These are phyloP conservation scores for Formica exsecta DNA, from an alignment of 1,140 invertebrate genomes.

Conservation along the genomic window DNA sequence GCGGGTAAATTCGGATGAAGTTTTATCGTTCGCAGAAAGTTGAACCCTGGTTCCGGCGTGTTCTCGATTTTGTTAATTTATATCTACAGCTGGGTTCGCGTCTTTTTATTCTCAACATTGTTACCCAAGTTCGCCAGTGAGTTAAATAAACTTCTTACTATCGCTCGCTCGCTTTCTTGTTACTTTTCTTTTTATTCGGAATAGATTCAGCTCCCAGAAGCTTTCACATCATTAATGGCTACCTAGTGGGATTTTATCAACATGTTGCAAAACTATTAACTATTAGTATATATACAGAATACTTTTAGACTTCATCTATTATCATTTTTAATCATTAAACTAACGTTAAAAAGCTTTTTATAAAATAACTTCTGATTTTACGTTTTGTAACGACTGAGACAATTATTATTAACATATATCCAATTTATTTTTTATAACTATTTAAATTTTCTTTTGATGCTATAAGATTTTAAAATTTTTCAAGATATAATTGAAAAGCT, in stretches of 20 bases:
- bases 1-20: constrained; percentile 34
- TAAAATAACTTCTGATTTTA: background rate
- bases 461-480: constrained; percentile 13
- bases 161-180: constrained; percentile 6
- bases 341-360: background rate
- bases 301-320: background rate
- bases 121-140: constrained; percentile 46
- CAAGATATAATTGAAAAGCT: background rate
- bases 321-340: background rate
- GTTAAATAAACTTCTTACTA: constrained; percentile 57
- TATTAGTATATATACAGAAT: background rate
- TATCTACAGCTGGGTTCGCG: constrained; percentile 35
- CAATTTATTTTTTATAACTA: background rate
- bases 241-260: constrained; percentile 19
- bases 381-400: background rate
- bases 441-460: background rate
- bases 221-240: constrained; percentile 30
- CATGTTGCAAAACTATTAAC: background rate
- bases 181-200: background rate
- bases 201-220: constrained; percentile 13
- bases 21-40: constrained; percentile 52
- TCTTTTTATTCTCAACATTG: constrained; percentile 59
- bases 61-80: constrained; percentile 31
- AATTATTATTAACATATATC: background rate
- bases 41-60: constrained; percentile 21